Evolutionary conservation across 2,797 vertebrate species (phyloP).

Genomic region (Macroramphosus scolopax): DNA sequence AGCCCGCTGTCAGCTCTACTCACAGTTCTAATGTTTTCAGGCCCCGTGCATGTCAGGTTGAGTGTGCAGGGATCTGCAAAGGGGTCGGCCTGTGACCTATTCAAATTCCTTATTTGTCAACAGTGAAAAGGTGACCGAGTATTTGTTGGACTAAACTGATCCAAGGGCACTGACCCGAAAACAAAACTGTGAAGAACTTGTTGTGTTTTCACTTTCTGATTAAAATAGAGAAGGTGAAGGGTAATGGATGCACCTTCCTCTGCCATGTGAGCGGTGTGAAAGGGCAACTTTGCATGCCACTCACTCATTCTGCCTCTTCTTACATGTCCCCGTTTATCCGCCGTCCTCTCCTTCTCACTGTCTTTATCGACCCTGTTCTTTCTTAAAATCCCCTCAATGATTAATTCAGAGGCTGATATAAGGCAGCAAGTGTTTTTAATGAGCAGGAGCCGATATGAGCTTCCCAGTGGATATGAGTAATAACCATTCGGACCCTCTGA

Average conservation of each 20-base stretch:
- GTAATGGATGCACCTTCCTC: constrained; percentile 55
- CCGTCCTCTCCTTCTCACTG: constrained; percentile 8
- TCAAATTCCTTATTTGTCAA: constrained; percentile 36
- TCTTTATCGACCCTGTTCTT: constrained; percentile 18
- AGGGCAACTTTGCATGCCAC: constrained; percentile 42
- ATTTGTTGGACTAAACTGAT: constrained; percentile 12
- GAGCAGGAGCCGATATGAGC: constrained; percentile 37
- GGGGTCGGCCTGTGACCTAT: constrained; percentile 19
- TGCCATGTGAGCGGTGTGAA: constrained; percentile 57
- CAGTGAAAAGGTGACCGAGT: constrained; percentile 14
- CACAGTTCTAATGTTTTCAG: constrained; percentile 14
- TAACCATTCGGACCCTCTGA: constrained; percentile 39
- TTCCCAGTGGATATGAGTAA: constrained; percentile 27
- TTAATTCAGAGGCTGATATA: constrained; percentile 64
- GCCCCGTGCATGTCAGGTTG: constrained; percentile 17
- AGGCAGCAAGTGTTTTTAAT: constrained; percentile 66
- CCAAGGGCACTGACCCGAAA: constrained; percentile 24
- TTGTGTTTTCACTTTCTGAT: constrained; percentile 33
- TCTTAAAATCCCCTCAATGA: constrained; percentile 41
- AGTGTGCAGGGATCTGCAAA: constrained; percentile 13
- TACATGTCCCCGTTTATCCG: constrained; percentile 9
- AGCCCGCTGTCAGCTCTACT: constrained; percentile 28
- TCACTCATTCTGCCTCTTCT: constrained; percentile 20
- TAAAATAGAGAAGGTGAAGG: constrained; percentile 51
- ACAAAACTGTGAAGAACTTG: constrained; percentile 2